These are phyloP conservation scores for Periophthalmus modestus DNA, from an alignment of 2,113 vertebrate genomes.

Conservation along the genomic window DNA sequence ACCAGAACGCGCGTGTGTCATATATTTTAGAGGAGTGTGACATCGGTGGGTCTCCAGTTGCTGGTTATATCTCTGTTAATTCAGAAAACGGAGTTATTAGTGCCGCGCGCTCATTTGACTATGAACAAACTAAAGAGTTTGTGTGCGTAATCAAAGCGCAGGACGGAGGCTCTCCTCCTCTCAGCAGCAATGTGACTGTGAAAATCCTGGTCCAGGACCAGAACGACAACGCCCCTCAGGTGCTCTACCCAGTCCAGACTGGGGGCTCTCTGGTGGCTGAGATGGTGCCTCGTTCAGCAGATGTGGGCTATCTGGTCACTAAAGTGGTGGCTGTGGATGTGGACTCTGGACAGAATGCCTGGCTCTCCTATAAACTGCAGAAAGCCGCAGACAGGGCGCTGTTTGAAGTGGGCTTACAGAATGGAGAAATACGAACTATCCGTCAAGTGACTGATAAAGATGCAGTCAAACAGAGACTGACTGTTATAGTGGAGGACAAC, in stretches of 20 bases:
- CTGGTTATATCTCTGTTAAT: too few species aligned
- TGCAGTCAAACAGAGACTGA: constrained; percentile 64
- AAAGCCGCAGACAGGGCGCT: too few species aligned
- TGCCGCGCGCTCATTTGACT: constrained; percentile 64
- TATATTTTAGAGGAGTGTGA: too few species aligned
- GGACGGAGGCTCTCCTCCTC: too few species aligned
- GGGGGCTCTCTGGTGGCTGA: constrained; percentile 58
- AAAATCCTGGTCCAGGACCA: too few species aligned
- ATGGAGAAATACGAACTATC: constrained; percentile 46
- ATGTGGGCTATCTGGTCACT: constrained; percentile 65
- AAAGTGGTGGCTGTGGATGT: constrained; percentile 73
- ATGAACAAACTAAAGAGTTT: constrained; percentile 60
- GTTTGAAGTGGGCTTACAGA: constrained; percentile 38
- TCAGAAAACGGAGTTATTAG: constrained; percentile 67
- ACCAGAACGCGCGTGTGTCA: too few species aligned
- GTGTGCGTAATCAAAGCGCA: too few species aligned
- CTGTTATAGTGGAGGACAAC: constrained; percentile 53
- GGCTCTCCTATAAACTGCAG: too few species aligned
- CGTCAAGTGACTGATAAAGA: constrained; percentile 71
- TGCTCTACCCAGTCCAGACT: constrained; percentile 53
- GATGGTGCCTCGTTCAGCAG: constrained; percentile 61
- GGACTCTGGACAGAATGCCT: too few species aligned
- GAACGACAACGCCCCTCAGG: too few species aligned
- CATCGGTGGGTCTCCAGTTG: too few species aligned
- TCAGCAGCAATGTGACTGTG: too few species aligned